Evolutionary conservation across 1,140 invertebrate genomes (phyloP), one percentile per base, ranked within the genome.

Genomic region (Drosophila pallidifrons): DNA sequence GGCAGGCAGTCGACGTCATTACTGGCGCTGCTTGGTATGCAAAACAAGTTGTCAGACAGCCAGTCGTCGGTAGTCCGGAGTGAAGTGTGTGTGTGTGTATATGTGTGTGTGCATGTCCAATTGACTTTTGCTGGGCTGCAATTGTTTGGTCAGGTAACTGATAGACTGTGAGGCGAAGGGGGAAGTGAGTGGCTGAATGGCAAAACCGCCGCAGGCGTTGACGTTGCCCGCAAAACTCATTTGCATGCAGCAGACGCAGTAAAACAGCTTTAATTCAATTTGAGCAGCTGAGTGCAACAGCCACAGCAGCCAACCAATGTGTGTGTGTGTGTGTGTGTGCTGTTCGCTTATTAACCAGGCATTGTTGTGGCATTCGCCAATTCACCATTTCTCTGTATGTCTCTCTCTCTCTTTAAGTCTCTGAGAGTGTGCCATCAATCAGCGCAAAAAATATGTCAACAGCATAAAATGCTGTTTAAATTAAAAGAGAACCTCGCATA

Each of bases 181-280:
- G 4, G 32, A 58, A 25, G 20, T 25, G 11, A 61, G 32, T 38
- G 47, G 35, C 16, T 28, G 60, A 54, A 38, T 30, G 46, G 51
- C 61, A 15, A 52, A 58, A 57, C 30, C 63, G 32, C 82, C 72
- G 61, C 82, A 87, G 73, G 66, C 82, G 65, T 68, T 82, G 61
- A 65, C 72, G 65, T 66, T 66, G 63, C 73, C 35, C 35, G 35
- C 63, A 51, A 35, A 69, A 72, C 80, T 87, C 83, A 87, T 87
- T 87, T 87, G 82, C 82, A 87, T 87, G 82, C 82, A 83, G 64
- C 69, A 71, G 80, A 71, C 77, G 80, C 60, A 77, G 68, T 71
- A 82, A 79, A 82, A 66, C 76, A 88, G 82, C 80, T 87, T 87
- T 88, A 87, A 87, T 87, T 87, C 80, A 88, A 87, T 87, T 87